Percentiles rank a stretch among this genome's conserved stretches.
Evolutionary conservation across 2,888 invertebrate species (phyloP).

Genomic region (Tetranychus truncatus): DNA sequence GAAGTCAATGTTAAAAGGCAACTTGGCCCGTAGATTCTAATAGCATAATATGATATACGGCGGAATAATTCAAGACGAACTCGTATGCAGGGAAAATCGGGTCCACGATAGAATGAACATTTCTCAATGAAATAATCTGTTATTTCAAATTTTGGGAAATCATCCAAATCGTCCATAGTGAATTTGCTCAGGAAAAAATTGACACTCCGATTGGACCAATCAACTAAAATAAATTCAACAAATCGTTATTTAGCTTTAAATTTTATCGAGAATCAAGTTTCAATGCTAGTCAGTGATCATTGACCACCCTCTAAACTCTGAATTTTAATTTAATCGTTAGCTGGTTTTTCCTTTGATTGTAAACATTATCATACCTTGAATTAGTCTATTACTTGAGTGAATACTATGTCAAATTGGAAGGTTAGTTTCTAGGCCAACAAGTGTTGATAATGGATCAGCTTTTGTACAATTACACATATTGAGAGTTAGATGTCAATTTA

Average conservation of each 20-base stretch:
- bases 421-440: too few relatives aligned
- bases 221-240: neutral
- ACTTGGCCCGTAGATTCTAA: slow-evolving; percentile 19
- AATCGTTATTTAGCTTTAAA: neutral
- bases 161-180: neutral
- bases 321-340: too few relatives aligned
- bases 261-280: too few relatives aligned
- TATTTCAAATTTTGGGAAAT: slow-evolving; percentile 19
- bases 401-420: too few relatives aligned
- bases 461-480: too few relatives aligned
- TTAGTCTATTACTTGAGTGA: too few relatives aligned
- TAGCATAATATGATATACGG: slow-evolving; percentile 19
- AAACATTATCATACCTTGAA: too few relatives aligned
- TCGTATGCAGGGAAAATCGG: slow-evolving; percentile 15
- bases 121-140: neutral
- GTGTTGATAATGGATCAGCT: too few relatives aligned
- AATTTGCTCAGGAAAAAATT: slow-evolving; percentile 12
- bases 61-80: slow-evolving; percentile 16
- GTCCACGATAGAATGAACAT: slow-evolving; percentile 12
- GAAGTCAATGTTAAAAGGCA: slow-evolving; percentile 17
- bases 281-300: too few relatives aligned
- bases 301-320: too few relatives aligned
- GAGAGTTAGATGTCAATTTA: too few relatives aligned
- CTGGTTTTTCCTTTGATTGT: too few relatives aligned
- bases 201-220: slow-evolving; percentile 7